Percentiles rank a stretch among this genome's conserved stretches.
Conservation (phyloP, 2,797 vertebrate genomes). For the Ptychadena robeensis region DNA sequence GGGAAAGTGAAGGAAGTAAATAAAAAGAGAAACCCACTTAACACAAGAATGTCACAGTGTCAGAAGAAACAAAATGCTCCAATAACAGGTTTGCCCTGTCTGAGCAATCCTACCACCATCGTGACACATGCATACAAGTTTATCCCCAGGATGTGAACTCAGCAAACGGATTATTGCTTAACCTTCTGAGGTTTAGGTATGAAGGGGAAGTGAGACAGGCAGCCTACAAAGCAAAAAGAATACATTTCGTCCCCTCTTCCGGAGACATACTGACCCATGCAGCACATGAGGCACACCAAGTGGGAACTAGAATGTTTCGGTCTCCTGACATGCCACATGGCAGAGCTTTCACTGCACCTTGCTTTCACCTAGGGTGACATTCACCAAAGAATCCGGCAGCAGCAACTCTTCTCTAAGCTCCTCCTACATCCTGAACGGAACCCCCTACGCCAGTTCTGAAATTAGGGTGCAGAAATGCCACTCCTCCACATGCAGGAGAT, state of each 20-base stretch:
- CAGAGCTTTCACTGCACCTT: conserved; percentile 52
- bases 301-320: conserved; percentile 84
- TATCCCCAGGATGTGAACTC: conserved; percentile 54
- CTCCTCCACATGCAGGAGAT: not conserved
- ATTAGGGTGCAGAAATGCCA: conserved; percentile 32
- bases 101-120: not conserved
- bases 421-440: conserved; percentile 54
- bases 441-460: conserved; percentile 37
- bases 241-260: not conserved
- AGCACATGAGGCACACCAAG: conserved; percentile 94
- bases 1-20: not conserved
- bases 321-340: conserved; percentile 78
- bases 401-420: conserved; percentile 36
- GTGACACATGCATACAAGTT: conserved; percentile 34
- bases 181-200: conserved; percentile 25
- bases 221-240: conserved; percentile 3
- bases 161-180: conserved; percentile 59
- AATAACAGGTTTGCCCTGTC: not conserved
- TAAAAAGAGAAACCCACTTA: not conserved
- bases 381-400: conserved; percentile 1
- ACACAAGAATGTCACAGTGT: not conserved
- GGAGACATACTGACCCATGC: conserved; percentile 86
- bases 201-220: conserved; percentile 29
- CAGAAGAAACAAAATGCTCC: not conserved
- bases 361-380: not conserved